These are phyloP conservation scores for Anaspis maculata DNA, from an alignment of 2,888 invertebrate genomes.

Conservation along the genomic window DNA sequence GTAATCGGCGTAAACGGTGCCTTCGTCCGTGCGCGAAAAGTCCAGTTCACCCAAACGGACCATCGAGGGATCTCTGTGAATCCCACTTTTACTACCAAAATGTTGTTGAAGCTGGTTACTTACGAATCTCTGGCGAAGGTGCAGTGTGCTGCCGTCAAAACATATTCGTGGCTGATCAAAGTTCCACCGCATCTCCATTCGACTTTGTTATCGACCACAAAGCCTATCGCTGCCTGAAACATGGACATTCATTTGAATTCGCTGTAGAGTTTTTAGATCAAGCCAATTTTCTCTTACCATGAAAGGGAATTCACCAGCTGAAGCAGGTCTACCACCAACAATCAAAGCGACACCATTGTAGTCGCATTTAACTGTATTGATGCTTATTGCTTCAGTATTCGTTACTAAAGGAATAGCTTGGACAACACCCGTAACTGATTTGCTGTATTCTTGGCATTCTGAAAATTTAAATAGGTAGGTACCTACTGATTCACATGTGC, in stretches of 20 bases:
- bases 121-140: constrained; percentile 28
- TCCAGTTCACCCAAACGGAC: constrained; percentile 54
- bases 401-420: constrained; percentile 48
- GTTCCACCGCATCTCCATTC: constrained; percentile 49
- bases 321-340: constrained; percentile 49
- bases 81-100: constrained; percentile 3
- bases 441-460: constrained; percentile 54
- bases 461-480: too few species aligned
- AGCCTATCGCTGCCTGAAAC: constrained; percentile 41
- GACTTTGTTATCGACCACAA: constrained; percentile 24
- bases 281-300: constrained; percentile 43
- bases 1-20: constrained; percentile 44
- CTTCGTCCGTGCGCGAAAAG: constrained; percentile 44
- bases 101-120: constrained; percentile 5
- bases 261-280: not conserved
- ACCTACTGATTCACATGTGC: not conserved
- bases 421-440: constrained; percentile 42
- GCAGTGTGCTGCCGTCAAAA: constrained; percentile 56
- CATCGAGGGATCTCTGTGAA: constrained; percentile 43
- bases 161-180: constrained; percentile 45
- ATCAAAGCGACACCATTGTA: constrained; percentile 47
- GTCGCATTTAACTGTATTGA: constrained; percentile 46
- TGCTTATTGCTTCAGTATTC: constrained; percentile 40
- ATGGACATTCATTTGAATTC: too few species aligned
- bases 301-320: constrained; percentile 52